Conservation (phyloP, 1,140 invertebrate species). For the Dendrolimus kikuchii region DNA sequence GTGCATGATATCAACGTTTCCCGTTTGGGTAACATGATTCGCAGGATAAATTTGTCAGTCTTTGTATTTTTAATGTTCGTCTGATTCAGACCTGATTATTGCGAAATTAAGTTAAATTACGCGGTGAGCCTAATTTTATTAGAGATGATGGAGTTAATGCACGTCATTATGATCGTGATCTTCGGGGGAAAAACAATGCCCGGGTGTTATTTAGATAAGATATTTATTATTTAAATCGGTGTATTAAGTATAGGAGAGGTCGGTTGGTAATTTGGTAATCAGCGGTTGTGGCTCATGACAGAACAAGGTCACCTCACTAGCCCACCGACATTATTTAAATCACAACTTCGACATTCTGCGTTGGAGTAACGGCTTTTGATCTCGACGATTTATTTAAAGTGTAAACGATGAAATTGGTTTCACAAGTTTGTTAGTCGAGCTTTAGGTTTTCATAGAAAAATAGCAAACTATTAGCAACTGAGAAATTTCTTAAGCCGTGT, state of each 20-base stretch:
- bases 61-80: constrained; percentile 41
- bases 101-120: constrained; percentile 63
- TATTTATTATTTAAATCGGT: constrained; percentile 69
- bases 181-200: constrained; percentile 49
- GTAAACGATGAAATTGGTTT: too few species aligned
- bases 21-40: constrained; percentile 25
- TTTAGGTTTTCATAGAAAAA: too few species aligned
- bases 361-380: too few species aligned
- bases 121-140: constrained; percentile 60
- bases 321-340: constrained; percentile 44
- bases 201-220: constrained; percentile 62
- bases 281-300: constrained; percentile 47
- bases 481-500: too few species aligned
- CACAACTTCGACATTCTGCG: constrained; percentile 3
- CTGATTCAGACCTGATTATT: constrained; percentile 54
- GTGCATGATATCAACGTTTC: constrained; percentile 9
- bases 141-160: constrained; percentile 53
- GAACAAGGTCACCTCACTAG: constrained; percentile 46
- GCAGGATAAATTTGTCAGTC: constrained; percentile 26
- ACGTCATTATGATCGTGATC: constrained; percentile 47
- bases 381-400: too few species aligned
- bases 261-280: constrained; percentile 65
- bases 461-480: too few species aligned
- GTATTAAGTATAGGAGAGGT: constrained; percentile 59
- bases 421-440: too few species aligned